Percentiles rank a stretch among this genome's conserved stretches.
Evolutionary conservation across 2,113 vertebrate species (phyloP).

Genomic region (Chaenogobius annularis): DNA sequence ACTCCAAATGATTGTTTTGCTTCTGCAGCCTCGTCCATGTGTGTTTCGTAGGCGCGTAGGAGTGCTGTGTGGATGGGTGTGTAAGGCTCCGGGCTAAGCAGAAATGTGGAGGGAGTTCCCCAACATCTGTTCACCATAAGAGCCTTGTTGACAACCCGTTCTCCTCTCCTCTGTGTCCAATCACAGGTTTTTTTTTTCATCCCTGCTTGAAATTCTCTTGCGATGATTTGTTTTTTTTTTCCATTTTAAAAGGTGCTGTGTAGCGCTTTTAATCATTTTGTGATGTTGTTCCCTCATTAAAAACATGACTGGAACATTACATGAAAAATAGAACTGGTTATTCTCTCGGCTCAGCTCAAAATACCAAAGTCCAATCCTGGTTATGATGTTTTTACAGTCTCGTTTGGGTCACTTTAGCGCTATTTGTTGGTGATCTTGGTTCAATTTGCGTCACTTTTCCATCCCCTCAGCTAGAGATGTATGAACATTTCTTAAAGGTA

Average conservation of each 20-base stretch:
- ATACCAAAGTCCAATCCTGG: too few species aligned
- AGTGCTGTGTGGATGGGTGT: constrained; percentile 25
- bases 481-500: too few species aligned
- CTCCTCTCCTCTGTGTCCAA: constrained; percentile 38
- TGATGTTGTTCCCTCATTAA: too few species aligned
- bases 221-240: constrained; percentile 32
- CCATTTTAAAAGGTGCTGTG: neutral
- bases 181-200: constrained; percentile 39
- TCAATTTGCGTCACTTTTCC: too few species aligned
- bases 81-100: constrained; percentile 65
- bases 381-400: too few species aligned
- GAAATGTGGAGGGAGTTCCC: constrained; percentile 74
- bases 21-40: constrained; percentile 44
- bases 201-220: constrained; percentile 52
- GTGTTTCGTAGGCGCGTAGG: constrained; percentile 33
- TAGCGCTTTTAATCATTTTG: too few species aligned
- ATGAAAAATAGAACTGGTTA: too few species aligned
- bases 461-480: too few species aligned
- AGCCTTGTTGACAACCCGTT: constrained; percentile 78
- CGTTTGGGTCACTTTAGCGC: too few species aligned
- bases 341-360: too few species aligned
- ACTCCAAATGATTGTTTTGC: constrained; percentile 78
- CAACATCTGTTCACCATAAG: constrained; percentile 83
- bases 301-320: too few species aligned
- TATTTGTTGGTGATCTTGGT: too few species aligned